These are phyloP conservation scores for Eristalis pertinax DNA, from an alignment of 2,888 invertebrate genomes.

Conservation along the genomic window DNA sequence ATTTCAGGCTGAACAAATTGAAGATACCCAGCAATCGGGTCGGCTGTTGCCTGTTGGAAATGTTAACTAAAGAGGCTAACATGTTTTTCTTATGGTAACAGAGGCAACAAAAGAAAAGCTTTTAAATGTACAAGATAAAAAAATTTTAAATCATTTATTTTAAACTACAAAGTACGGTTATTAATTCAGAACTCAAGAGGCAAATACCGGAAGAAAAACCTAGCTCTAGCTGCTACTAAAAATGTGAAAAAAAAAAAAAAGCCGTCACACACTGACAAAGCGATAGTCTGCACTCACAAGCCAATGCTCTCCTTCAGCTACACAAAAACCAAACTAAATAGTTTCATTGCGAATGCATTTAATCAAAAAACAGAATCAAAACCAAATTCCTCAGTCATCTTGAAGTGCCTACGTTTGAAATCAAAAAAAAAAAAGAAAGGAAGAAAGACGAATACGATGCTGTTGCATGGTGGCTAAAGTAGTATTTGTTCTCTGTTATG, in stretches of 20 bases:
- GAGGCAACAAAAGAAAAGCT: background rate
- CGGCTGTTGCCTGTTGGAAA: too few relatives aligned
- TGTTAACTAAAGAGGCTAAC: too few relatives aligned
- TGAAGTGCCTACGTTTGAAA: background rate
- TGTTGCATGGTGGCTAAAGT: slow-evolving; percentile 23
- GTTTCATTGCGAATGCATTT: background rate
- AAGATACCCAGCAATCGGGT: too few relatives aligned
- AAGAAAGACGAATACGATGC: slow-evolving; percentile 16
- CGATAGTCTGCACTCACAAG: background rate
- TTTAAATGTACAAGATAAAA: slow-evolving; percentile 1
- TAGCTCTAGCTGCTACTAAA: background rate
- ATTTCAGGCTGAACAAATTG: too few relatives aligned
- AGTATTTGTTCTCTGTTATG: slow-evolving; percentile 20
- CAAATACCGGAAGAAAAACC: background rate
- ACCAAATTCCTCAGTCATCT: slow-evolving; percentile 20
- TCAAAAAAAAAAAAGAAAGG: background rate
- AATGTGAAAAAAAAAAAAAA: background rate
- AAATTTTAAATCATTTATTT: slow-evolving; percentile 58
- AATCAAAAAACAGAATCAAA: slow-evolving; percentile 15
- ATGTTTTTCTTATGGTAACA: too few relatives aligned
- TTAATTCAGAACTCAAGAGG: slow-evolving; percentile 15
- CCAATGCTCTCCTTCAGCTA: background rate
- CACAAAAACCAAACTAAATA: background rate
- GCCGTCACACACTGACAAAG: background rate
- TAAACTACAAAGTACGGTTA: slow-evolving; percentile 36